Evolutionary conservation across 2,113 vertebrate species (phyloP).

Genomic region (Morone saxatilis): DNA sequence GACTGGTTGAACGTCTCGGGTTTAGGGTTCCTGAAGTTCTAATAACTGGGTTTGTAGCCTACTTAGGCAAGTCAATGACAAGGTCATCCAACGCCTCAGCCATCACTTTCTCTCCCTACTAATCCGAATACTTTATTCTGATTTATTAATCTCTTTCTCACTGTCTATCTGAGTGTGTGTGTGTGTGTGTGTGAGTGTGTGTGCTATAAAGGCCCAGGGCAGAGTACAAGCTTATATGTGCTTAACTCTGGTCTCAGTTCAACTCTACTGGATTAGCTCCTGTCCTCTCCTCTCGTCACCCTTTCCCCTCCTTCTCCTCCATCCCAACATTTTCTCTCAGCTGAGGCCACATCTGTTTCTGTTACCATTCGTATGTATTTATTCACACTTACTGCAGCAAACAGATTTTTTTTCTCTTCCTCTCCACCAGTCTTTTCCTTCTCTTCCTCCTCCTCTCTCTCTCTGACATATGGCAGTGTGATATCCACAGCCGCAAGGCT

Average conservation of each 20-base stretch:
- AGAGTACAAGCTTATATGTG: conserved; percentile 65
- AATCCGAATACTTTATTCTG: conserved; percentile 45
- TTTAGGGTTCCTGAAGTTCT: conserved; percentile 13
- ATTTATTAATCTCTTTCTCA: conserved; percentile 56
- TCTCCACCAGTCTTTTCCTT: conserved; percentile 48
- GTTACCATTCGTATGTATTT: conserved; percentile 72
- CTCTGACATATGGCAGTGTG: conserved; percentile 80
- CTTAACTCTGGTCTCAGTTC: conserved; percentile 70
- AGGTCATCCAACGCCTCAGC: conserved; percentile 35
- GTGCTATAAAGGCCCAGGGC: conserved; percentile 53
- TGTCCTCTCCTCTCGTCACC: conserved; percentile 56
- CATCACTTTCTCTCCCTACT: conserved; percentile 14
- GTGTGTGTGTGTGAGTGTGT: not conserved
- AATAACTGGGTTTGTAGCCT: conserved; percentile 32
- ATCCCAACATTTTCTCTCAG: conserved; percentile 32
- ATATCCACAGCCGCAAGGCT: conserved; percentile 80
- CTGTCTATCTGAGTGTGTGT: not conserved
- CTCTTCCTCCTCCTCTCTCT: conserved; percentile 22
- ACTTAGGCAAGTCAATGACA: conserved; percentile 36
- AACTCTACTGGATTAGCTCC: conserved; percentile 71
- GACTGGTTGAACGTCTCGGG: not conserved
- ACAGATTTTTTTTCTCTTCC: conserved; percentile 60
- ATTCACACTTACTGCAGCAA: conserved; percentile 71
- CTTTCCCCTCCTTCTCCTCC: conserved; percentile 11
- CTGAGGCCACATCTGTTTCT: conserved; percentile 63